Base-by-base conservation (phyloP, 2,797 vertebrate genomes). In the Orientallactaga sibirica region DNA sequence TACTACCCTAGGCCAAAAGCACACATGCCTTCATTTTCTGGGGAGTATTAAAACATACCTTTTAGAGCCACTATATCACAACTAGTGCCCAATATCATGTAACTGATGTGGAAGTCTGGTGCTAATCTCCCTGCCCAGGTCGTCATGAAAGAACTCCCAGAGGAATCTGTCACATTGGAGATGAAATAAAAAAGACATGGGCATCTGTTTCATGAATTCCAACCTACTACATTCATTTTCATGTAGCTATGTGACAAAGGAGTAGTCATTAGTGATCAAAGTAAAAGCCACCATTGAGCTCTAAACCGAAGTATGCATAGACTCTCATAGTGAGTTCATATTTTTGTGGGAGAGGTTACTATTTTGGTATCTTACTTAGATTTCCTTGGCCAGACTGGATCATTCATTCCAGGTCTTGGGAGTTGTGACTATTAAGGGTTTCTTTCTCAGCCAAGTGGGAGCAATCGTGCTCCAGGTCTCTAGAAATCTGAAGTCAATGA, bases 1-100 rank as follows among this genome's bases (percentile, higher is more conserved):
- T 81, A 76, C 64, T 92, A 93, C 91, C 87, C 86, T 92, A 92
- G 85, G 94, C 93, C 91, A 96, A 97, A 96, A 15, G 86, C 87
- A 88, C 52, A 92, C 93, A 96, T 18, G 62, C 92, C 80, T 96
- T 96, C 88, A 94, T 96, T 96, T 97, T 96, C 95, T 86, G 73
- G 61, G 76, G 48, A 94, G 90, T 90, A 41, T 94, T 91, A 94
- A 97, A 95, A 92, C 94, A 93, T 78, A 94, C 75, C 76, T 88
- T 94, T 94, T 67, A 74, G 71, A 93, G 76, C 25, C 70, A 88
- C 78, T 24, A 93, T 84, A 77, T 76, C 68, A 77, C 88, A 96
- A 96, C 75, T 76, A 92, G 93, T 85, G 74, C 12, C 66, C 62
- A n/a, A n/a, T 3, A 24, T 76, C 89, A 92, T 62, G 27, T 66